Evolutionary conservation across 2,797 vertebrate species (phyloP).

Genomic region (Ctenopoma kingsleyae): DNA sequence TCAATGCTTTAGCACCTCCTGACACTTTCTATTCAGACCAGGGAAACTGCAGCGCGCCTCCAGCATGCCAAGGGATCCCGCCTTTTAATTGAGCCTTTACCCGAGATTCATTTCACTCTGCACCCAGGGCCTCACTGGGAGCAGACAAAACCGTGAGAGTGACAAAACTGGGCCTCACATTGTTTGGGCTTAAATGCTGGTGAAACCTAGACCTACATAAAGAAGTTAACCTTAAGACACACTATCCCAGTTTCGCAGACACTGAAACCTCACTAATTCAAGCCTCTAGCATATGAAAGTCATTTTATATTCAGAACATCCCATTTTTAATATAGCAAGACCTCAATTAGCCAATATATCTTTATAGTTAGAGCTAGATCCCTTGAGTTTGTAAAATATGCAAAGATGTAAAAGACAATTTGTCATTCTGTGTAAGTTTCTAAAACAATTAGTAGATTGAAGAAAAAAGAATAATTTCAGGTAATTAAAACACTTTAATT

Average conservation of each 20-base stretch:
- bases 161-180: constrained; percentile 63
- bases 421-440: neutral
- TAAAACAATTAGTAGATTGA: neutral
- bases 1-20: constrained; percentile 70
- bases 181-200: constrained; percentile 43
- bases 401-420: constrained; percentile 11
- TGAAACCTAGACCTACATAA: constrained; percentile 59
- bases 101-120: constrained; percentile 76
- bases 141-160: constrained; percentile 62
- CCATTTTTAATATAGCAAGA: constrained; percentile 39
- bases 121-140: constrained; percentile 65
- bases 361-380: constrained; percentile 17
- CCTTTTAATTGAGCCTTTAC: constrained; percentile 82
- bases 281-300: constrained; percentile 52
- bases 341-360: constrained; percentile 53
- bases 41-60: constrained; percentile 59
- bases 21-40: constrained; percentile 76
- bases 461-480: constrained; percentile 3
- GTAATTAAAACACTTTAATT: neutral
- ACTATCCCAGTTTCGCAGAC: constrained; percentile 57
- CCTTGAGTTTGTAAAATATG: constrained; percentile 16
- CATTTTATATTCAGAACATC: constrained; percentile 40
- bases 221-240: constrained; percentile 59
- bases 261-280: constrained; percentile 49
- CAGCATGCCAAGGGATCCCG: constrained; percentile 66